Base-by-base conservation (phyloP, 2,113 vertebrate genomes). In the Pogona vitticeps region DNA sequence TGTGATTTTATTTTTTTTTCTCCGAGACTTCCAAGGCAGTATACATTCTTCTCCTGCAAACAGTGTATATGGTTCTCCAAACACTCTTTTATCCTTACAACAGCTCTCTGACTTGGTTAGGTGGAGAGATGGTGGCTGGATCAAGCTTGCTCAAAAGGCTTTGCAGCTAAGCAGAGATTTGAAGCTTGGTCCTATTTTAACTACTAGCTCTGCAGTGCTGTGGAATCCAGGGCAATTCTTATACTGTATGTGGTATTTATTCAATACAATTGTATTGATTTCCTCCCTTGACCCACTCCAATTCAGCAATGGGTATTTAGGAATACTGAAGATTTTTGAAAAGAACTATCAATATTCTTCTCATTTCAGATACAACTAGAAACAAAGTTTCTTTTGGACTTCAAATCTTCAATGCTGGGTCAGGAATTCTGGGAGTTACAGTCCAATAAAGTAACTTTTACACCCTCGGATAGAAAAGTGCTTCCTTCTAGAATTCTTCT, bases 401-500 rank as follows among this genome's bases (percentile, higher is more conserved):
- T 52, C 46, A 52, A 52, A 52, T 52, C 46, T 52, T 10, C 46
- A 52, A 52, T 52, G 46, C 46, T 10, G 46, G 46, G 46, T 52
- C 46, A 82, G 83, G n/a, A n/a, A n/a, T n/a, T n/a, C n/a, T n/a
- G n/a, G n/a, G n/a, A n/a, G n/a, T n/a, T n/a, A 52, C 46, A 52
- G 46, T 52, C 46, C 46, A 52, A 52, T 5, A 52, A 52, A 52
- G 46, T 10, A 52, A 52, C 10, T 5, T 52, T 10, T 52, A 52
- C 46, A 6, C 5, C 46, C 46, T 52, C 46, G 46, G 46, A 5
- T 52, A 52, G 46, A 52, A 52, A 52, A 52, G 46, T 52, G 10
- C 46, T 52, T 52, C 46, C 46, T 52, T 52, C 17, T 31, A 36
- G 38, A 90, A 68, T 13, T 82, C 73, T 83, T 89, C 79, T 80